phyloP scores from a whole-genome alignment of 2,888 invertebrate genomes.

The Drosophila phalerata region DNA sequence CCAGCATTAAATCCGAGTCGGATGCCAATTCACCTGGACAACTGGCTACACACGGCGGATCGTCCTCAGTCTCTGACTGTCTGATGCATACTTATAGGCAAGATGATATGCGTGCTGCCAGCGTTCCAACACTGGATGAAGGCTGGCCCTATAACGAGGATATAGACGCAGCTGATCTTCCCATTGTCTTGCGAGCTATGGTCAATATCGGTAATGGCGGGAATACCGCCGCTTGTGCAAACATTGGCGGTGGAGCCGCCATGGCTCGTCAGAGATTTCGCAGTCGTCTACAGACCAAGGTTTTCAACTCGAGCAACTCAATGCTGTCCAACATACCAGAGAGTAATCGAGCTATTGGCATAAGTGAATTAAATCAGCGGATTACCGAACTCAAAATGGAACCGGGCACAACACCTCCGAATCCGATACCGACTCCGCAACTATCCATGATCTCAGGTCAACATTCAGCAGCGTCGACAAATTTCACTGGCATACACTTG shows the following conservation, averaged over 20 bases:
- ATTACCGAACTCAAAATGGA: constrained; percentile 92
- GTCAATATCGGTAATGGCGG: constrained; percentile 87
- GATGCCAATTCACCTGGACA: constrained; percentile 89
- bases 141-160: constrained; percentile 87
- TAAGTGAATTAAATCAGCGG: constrained; percentile 89
- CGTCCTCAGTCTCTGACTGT: constrained; percentile 46
- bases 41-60: constrained; percentile 83
- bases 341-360: constrained; percentile 84
- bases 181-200: constrained; percentile 93
- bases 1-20: constrained; percentile 95
- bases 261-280: constrained; percentile 87
- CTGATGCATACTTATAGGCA: constrained; percentile 40
- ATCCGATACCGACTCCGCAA: neutral
- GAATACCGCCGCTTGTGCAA: constrained; percentile 24
- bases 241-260: constrained; percentile 24
- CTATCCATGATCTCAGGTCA: constrained; percentile 12
- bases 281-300: constrained; percentile 88
- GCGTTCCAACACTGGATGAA: constrained; percentile 84
- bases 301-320: constrained; percentile 85
- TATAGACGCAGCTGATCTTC: constrained; percentile 89
- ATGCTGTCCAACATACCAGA: constrained; percentile 85
- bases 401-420: constrained; percentile 77
- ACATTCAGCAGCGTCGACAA: neutral
- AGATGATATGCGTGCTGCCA: constrained; percentile 47
- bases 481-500: constrained; percentile 33